These are phyloP conservation scores for Germaria angustata DNA, from an alignment of 2,888 invertebrate species.

Conservation along the genomic window DNA sequence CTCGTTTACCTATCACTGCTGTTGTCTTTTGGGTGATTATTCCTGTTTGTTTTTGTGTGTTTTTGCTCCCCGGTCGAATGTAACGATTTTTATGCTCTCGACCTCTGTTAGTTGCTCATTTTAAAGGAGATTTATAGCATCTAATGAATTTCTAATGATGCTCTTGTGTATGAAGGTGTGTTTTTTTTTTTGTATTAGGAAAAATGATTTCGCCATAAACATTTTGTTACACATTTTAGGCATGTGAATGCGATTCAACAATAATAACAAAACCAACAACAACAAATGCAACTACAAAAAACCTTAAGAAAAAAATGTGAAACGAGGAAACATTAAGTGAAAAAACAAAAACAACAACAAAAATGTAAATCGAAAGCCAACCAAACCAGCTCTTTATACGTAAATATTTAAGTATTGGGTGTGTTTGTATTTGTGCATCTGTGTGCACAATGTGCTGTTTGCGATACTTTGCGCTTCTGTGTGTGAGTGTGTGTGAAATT, in stretches of 20 bases:
- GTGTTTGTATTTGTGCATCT: neutral
- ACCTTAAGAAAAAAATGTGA: constrained; percentile 63
- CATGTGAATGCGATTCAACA: constrained; percentile 62
- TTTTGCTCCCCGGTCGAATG: neutral
- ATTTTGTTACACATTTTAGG: constrained; percentile 64
- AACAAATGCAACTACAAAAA: neutral
- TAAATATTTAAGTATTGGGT: constrained; percentile 22
- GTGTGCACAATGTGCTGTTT: constrained; percentile 6
- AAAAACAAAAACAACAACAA: constrained; percentile 34
- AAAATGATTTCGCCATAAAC: constrained; percentile 66
- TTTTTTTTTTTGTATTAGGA: constrained; percentile 26
- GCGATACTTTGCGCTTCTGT: neutral
- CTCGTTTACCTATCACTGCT: constrained; percentile 1
- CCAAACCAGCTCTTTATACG: constrained; percentile 61
- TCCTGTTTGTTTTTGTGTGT: neutral
- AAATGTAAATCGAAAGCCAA: constrained; percentile 63
- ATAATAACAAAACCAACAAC: constrained; percentile 7
- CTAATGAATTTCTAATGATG: constrained; percentile 1
- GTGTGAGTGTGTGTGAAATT: constrained; percentile 19
- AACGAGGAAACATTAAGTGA: constrained; percentile 64
- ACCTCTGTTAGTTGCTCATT: constrained; percentile 55
- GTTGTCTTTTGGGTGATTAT: constrained; percentile 9
- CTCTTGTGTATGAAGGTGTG: neutral
- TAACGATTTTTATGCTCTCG: constrained; percentile 37
- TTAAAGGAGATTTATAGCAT: constrained; percentile 18